phyloP scores from a whole-genome alignment of 2,113 vertebrate genomes.

The Pseudorasbora parva region DNA sequence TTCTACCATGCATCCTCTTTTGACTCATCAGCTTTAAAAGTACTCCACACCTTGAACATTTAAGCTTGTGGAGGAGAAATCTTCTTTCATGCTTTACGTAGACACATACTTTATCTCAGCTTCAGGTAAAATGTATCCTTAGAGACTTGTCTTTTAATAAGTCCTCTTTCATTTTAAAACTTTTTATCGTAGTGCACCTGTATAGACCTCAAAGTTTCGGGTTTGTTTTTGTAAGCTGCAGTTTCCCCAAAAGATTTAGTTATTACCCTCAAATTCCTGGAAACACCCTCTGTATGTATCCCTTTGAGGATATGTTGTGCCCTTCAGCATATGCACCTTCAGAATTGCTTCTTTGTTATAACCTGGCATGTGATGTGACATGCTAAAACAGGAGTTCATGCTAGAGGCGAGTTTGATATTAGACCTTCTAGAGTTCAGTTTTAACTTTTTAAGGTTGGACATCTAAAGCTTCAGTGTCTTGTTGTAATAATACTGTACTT shows the following conservation, averaged over 20 bases:
- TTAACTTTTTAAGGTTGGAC: slow-evolving; percentile 49
- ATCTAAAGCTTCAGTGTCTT: slow-evolving; percentile 38
- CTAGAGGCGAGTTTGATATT: slow-evolving; percentile 49
- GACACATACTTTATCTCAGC: background rate
- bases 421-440: slow-evolving; percentile 32
- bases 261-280: slow-evolving; percentile 52
- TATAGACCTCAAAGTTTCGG: background rate
- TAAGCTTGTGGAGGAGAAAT: background rate
- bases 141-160: background rate
- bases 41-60: slow-evolving; percentile 18
- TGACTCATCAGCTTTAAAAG: slow-evolving; percentile 11
- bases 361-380: slow-evolving; percentile 59
- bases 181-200: background rate
- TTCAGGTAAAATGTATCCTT: background rate
- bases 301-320: slow-evolving; percentile 45
- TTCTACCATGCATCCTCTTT: background rate
- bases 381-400: slow-evolving; percentile 48
- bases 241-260: background rate
- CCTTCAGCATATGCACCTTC: slow-evolving; percentile 56
- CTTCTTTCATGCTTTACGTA: background rate
- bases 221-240: slow-evolving; percentile 49
- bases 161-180: background rate
- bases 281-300: slow-evolving; percentile 44
- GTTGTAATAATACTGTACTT: background rate
- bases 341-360: slow-evolving; percentile 62